Base-by-base conservation (phyloP, 2,113 vertebrate genomes). In the Gila orcuttii region DNA sequence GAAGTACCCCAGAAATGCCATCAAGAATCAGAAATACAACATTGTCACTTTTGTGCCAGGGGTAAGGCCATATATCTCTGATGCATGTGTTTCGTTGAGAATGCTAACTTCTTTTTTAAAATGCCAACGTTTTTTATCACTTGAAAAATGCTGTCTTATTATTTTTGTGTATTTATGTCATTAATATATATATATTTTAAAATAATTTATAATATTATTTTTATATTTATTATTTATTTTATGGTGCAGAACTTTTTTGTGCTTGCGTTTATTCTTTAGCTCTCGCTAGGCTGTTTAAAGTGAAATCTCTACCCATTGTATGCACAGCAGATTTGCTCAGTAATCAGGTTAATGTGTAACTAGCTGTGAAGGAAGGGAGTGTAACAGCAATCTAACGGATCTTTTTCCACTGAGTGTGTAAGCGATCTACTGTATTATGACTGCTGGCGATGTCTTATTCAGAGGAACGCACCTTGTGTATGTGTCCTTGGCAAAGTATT, bases 11-110 rank as follows among this genome's bases (percentile, higher is more conserved):
- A 97, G 94, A 92, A 99, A 99, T 84, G 91, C 93, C 88, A 99
- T 99, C 92, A 99, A 97, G 93, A 99, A 99, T 94, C 98, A 99
- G 89, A 99, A 99, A 92, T 99, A 99, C 93, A 99, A 99, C 91
- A 1, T 99, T 91, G 92, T 99, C 91, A 99, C 98, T 91, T 99
- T 99, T 90, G 96, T 99, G 92, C 98, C 98, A 87, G 97, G 97
- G 97, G 98, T 99, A 95, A 96, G 97, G 90, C 25, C 0, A 23
- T 21, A 17, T 5, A 55, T 15, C 11, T 45, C 9, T 28, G 25
- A 66, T 76, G 45, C 9, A 57, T 25, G 42, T 59, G 73, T 4
- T 39, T 69, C 75, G 39, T 57, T 25, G 19, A 78, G 17, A 79
- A 21, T n/a, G 31, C 28, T n/a, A 23, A 64, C 2, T 66, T n/a